A percentile compares a stretch with the other conserved stretches of the same genome.
Conservation (phyloP, 1,140 invertebrate genomes). For the Drosophila saltans region DNA sequence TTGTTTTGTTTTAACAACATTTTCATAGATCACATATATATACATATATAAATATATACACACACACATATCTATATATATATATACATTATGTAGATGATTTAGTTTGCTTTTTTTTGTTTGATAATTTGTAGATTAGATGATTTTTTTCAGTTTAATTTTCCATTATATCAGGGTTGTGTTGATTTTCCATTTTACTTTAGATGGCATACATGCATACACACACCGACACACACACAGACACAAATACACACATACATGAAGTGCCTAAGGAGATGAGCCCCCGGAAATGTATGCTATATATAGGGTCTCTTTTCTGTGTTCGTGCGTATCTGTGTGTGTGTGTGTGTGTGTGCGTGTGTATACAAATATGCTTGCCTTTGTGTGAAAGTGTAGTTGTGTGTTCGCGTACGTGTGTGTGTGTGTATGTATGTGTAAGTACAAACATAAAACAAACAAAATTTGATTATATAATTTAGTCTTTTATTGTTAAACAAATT, state of each 20-base stretch:
- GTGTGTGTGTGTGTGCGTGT: background rate
- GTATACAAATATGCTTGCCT: constrained; percentile 6
- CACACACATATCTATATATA: background rate
- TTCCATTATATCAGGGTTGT: constrained; percentile 43
- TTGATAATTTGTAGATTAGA: constrained; percentile 40
- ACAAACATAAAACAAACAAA: background rate
- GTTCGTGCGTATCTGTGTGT: background rate
- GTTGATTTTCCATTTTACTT: constrained; percentile 37
- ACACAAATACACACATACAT: background rate
- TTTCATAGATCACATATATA: constrained; percentile 32
- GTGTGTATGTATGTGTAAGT: background rate
- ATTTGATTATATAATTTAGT: constrained; percentile 1
- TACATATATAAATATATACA: constrained; percentile 34
- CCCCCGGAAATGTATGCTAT: background rate
- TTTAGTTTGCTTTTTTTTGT: constrained; percentile 31
- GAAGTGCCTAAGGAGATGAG: too few species aligned
- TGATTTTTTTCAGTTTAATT: constrained; percentile 32
- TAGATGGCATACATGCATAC: constrained; percentile 5
- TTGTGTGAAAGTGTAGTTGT: constrained; percentile 10
- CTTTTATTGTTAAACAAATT: background rate
- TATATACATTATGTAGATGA: constrained; percentile 33
- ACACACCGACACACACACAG: background rate
- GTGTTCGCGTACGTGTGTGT: background rate
- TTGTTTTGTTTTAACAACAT: constrained; percentile 30
- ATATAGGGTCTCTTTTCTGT: background rate